Base-by-base conservation (phyloP, 2,113 vertebrate species). In the Dendrocopos noguchii region DNA sequence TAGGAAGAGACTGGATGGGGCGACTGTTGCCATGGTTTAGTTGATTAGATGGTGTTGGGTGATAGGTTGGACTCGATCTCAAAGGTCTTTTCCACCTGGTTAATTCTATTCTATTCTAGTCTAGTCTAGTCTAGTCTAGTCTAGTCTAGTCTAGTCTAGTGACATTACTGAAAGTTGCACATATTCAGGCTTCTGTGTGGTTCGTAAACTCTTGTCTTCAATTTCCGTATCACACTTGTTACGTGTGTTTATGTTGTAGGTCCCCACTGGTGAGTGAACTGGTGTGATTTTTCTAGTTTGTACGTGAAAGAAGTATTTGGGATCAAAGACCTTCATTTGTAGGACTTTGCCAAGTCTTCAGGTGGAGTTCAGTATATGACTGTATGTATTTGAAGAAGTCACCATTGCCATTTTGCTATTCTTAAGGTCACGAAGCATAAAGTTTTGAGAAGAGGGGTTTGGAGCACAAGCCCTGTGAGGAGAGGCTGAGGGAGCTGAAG, bases 181-280 rank as follows among this genome's bases (percentile, higher is more conserved):
- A 2, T 21, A 13, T 2, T 72, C 12, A 33, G 47, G 55, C 9
- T 57, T 39, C 31, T 16, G 21, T 28, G 50, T 52, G 34, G 44
- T 68, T 76, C 50, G 50, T 60, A 61, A 87, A 39, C 22, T 12
- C 29, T 57, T 46, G 42, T 65, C 55, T 85, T 68, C 19, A 25
- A 29, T 34, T 76, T 53, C 34, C 77, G 64, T 70, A 39, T 67
- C 19, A 50, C 17, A 2, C 17, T 36, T 28, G 14, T 74, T 67
- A 15, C 7, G 5, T 16, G 18, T 47, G 20, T 10, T 53, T 56
- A 11, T 0, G 2, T 36, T 12, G 22, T 31, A 56, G 20, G 17
- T 39, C 78, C 53, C n/a, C 27, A 31, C 36, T 61, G 63, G 21
- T 79, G 63, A 72, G 63, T 9, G 2, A 79, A 57, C 52, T 39